These are phyloP conservation scores for Platorchestia sp. DNA, from an alignment of 1,140 invertebrate genomes.

Conservation along the genomic window DNA sequence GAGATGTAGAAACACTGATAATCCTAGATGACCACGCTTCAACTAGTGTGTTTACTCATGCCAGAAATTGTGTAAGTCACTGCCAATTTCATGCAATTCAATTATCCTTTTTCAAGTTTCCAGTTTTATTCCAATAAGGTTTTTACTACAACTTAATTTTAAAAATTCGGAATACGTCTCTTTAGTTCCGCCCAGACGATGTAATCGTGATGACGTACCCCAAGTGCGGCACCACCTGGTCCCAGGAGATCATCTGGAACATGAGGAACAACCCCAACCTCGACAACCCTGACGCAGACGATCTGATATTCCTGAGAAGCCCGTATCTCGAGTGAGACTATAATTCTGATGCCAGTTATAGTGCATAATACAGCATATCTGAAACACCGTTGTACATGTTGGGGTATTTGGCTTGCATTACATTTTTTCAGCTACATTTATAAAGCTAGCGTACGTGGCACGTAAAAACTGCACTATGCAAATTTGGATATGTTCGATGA, in stretches of 20 bases:
- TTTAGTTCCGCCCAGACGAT: constrained; percentile 47
- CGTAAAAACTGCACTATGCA: too few species aligned
- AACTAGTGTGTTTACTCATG: too few species aligned
- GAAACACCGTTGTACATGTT: too few species aligned
- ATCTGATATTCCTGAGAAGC: not conserved
- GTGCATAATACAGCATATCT: too few species aligned
- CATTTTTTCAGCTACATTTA: too few species aligned
- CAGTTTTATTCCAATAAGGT: not conserved
- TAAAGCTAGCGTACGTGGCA: too few species aligned
- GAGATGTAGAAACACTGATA: too few species aligned
- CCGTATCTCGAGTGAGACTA: constrained; percentile 58
- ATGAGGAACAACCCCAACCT: constrained; percentile 81
- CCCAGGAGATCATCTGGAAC: constrained; percentile 85
- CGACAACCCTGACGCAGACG: constrained; percentile 73
- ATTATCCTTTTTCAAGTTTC: too few species aligned
- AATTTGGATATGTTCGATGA: too few species aligned
- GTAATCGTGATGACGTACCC: constrained; percentile 62
- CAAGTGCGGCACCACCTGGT: constrained; percentile 82
- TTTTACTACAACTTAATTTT: not conserved
- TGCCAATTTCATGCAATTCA: not conserved
- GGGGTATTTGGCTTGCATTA: too few species aligned
- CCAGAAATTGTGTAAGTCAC: too few species aligned
- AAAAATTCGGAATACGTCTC: too few species aligned
- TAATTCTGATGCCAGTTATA: not conserved
- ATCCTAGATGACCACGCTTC: not conserved